Base-by-base conservation (phyloP, 2,888 invertebrate species). In the Oeneis ivallda region DNA sequence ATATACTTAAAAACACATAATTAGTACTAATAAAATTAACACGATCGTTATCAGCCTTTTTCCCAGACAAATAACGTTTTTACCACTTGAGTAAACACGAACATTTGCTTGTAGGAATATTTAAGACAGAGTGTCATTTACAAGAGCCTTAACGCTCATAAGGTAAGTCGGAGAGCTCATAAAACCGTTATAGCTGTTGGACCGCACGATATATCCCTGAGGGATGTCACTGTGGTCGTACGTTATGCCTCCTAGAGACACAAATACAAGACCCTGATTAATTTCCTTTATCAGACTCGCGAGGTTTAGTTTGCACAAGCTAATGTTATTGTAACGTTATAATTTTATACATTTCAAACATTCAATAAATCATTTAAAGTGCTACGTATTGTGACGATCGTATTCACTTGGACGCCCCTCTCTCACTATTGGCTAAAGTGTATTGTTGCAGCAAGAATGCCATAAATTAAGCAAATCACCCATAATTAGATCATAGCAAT, bases 211-310 rank as follows among this genome's bases (percentile, higher is more conserved):
- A 82, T 80, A 75, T 77, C 83, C 83, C 82, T 71, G 75, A 79
- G 79, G 83, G 77, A 78, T 71, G 79, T 73, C 77, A 74, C 79
- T 75, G 72, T 77, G 78, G 79, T 79, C 84, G 76, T 77, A 73
- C 77, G 80, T 83, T 81, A 82, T 82, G 78, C 79, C 78, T 79
- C 79, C 71, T 80, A 76, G 77, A 81, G 79, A 83, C 83, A 82
- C 79, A 87, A 83, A 87, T 86, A 86, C 83, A 84, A 84, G 83
- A 82, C 82, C 84, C 80, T 87, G 86, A 88, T 89, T 88, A 88
- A 88, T 88, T 86, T 84, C 81, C 83, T 87, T 84, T 82, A 87
- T 83, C 47, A 65, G 41, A 13, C 58, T 15, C 45, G 34, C 34
- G 45, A 32, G 45, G 15, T 34, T 47, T 58, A 45, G 45, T 58